phyloP scores from a whole-genome alignment of 2,797 vertebrate species.

The Anabacerthia variegaticeps region DNA sequence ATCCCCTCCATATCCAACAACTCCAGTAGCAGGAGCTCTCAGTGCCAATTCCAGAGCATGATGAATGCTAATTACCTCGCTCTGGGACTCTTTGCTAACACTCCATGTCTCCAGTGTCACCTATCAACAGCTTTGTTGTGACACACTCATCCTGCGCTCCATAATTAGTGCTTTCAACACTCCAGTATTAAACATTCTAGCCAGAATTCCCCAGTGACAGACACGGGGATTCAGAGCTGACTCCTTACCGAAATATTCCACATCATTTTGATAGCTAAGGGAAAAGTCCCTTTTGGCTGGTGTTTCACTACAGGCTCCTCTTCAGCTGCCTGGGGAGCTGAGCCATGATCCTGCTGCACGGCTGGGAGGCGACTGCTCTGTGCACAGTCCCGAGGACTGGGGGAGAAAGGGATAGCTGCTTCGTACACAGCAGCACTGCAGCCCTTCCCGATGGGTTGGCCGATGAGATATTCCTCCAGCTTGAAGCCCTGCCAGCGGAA shows the following conservation, averaged over 20 bases:
- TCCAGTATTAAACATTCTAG: background rate
- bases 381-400: fast-evolving
- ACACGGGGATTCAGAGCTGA: fast-evolving
- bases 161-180: background rate
- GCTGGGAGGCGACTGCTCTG: background rate
- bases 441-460: constrained; percentile 89
- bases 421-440: constrained; percentile 90
- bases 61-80: background rate
- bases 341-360: fast-evolving
- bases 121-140: background rate
- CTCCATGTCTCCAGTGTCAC: fast-evolving
- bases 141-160: background rate
- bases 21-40: background rate
- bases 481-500: constrained; percentile 81
- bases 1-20: background rate
- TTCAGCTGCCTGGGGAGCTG: fast-evolving
- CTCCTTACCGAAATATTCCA: constrained; percentile 92
- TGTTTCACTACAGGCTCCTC: background rate
- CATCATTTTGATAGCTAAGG: constrained; percentile 94
- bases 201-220: background rate
- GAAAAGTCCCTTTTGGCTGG: constrained; percentile 54
- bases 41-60: fast-evolving
- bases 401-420: constrained; percentile 72
- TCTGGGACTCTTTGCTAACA: background rate
- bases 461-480: constrained; percentile 90